These are phyloP conservation scores for Bolinopsis microptera DNA, from an alignment of 37 sponge, comb jelly and placozoan genomes.

Conservation along the genomic window DNA sequence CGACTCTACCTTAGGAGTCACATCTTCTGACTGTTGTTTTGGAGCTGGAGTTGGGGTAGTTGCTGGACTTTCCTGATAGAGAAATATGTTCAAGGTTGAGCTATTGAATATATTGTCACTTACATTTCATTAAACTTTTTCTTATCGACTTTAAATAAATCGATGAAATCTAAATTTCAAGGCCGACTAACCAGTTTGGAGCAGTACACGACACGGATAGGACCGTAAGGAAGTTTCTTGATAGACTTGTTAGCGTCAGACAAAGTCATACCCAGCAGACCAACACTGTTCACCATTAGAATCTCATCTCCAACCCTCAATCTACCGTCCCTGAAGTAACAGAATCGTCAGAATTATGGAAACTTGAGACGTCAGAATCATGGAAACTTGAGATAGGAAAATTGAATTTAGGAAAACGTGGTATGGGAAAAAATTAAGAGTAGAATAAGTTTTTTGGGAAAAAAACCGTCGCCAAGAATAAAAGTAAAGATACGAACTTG, in stretches of 20 bases:
- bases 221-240: constrained; percentile 51
- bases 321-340: constrained; percentile 31
- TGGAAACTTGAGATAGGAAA: background rate
- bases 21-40: background rate
- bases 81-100: too few relatives aligned
- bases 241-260: constrained; percentile 26
- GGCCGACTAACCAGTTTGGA: constrained; percentile 49
- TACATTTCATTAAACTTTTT: too few relatives aligned
- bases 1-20: background rate
- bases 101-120: too few relatives aligned
- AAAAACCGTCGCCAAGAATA: too few relatives aligned
- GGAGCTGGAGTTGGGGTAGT: background rate
- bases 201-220: constrained; percentile 48
- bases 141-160: too few relatives aligned
- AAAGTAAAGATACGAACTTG: too few relatives aligned
- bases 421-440: background rate
- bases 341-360: too few relatives aligned
- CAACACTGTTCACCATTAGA: constrained; percentile 54
- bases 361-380: too few relatives aligned
- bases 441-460: too few relatives aligned
- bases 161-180: too few relatives aligned
- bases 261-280: constrained; percentile 46
- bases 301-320: constrained; percentile 40
- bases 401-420: too few relatives aligned
- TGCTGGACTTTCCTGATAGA: background rate